Evolutionary conservation across 2,888 invertebrate species (phyloP).

Genomic region (Hetaerina titia): DNA sequence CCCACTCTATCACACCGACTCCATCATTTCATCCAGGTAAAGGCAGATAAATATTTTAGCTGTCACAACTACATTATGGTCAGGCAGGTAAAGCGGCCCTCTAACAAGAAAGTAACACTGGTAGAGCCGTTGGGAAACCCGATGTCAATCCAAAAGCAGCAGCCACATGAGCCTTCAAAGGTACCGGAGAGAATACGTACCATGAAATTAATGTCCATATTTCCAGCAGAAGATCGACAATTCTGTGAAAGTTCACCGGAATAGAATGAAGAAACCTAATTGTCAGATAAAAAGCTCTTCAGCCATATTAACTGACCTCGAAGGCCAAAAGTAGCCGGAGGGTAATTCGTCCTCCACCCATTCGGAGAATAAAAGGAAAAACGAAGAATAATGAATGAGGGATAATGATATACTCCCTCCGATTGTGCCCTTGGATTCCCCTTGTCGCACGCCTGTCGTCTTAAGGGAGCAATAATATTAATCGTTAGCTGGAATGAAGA

Average conservation of each 20-base stretch:
- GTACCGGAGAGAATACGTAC: no score
- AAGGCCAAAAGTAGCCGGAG: neutral
- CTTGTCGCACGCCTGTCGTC: neutral
- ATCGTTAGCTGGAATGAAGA: neutral
- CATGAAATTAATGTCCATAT: no score
- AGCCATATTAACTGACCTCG: neutral
- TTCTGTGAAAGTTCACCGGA: neutral
- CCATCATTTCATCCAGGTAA: no score
- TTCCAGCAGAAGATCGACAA: no score
- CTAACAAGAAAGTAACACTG: no score
- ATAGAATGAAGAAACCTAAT: neutral
- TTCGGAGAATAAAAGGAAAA: neutral
- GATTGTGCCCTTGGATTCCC: constrained; percentile 9
- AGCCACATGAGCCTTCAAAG: no score
- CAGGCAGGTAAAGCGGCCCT: no score
- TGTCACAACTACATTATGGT: no score
- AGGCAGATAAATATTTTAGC: no score
- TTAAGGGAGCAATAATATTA: neutral
- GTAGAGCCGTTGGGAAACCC: no score
- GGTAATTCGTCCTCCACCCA: neutral
- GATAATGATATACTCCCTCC: neutral
- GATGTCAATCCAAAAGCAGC: no score
- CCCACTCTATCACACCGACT: no score
- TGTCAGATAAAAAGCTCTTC: neutral
- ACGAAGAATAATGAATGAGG: neutral